A percentile compares a stretch with the other conserved stretches of the same genome.
Conservation (phyloP, 2,797 vertebrate genomes). For the Eupleurogrammus muticus region DNA sequence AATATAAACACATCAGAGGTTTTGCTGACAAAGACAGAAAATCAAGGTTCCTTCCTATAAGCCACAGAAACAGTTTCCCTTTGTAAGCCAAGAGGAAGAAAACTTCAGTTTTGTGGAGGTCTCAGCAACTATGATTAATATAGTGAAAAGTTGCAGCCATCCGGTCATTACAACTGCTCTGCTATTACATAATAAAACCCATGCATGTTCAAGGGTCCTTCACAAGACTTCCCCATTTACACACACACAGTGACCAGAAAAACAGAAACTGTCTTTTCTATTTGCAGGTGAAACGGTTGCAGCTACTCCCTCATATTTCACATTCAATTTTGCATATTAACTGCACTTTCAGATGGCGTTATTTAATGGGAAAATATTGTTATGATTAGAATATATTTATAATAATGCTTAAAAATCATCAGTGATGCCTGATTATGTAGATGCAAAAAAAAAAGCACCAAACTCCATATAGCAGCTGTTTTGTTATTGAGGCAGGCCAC, state of each 20-base stretch:
- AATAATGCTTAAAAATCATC: too few relatives aligned
- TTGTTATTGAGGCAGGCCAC: too few relatives aligned
- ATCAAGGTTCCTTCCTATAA: slow-evolving; percentile 38
- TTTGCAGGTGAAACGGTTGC: background rate
- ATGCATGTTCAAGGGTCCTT: slow-evolving; percentile 10
- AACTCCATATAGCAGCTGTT: too few relatives aligned
- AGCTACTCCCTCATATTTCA: background rate
- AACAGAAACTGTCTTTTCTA: slow-evolving; percentile 1
- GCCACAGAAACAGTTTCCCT: slow-evolving; percentile 29
- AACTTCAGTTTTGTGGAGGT: slow-evolving; percentile 20
- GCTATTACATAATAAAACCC: slow-evolving; percentile 45
- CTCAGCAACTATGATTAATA: slow-evolving; percentile 62
- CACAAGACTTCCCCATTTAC: slow-evolving; percentile 55
- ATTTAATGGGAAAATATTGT: too few relatives aligned
- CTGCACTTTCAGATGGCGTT: too few relatives aligned
- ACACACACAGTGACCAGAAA: slow-evolving; percentile 9
- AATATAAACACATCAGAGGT: slow-evolving; percentile 22
- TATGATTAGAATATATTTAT: too few relatives aligned
- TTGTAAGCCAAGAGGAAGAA: slow-evolving; percentile 40
- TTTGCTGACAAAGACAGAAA: slow-evolving; percentile 63
- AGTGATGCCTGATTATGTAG: too few relatives aligned
- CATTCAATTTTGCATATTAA: slow-evolving; percentile 2
- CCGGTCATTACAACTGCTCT: slow-evolving; percentile 52
- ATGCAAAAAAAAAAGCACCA: too few relatives aligned
- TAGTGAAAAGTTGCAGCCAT: slow-evolving; percentile 14